Evolutionary conservation across 2,797 vertebrate species (phyloP).

Genomic region (Chelidonichthys spinosus): DNA sequence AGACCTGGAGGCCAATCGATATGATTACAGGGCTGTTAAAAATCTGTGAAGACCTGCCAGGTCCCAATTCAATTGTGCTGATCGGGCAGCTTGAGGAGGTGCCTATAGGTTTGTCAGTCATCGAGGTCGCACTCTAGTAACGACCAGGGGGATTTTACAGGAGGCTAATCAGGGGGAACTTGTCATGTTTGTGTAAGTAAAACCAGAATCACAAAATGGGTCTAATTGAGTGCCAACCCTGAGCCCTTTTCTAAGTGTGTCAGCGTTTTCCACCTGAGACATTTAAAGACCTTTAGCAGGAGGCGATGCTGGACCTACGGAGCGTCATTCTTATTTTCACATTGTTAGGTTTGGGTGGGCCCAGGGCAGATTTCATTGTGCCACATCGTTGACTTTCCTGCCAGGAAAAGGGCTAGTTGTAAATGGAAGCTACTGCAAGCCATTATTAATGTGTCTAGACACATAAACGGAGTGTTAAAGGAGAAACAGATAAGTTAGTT

Average conservation of each 20-base stretch:
- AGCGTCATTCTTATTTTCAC: conserved; percentile 34
- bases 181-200: conserved; percentile 44
- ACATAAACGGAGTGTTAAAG: conserved; percentile 61
- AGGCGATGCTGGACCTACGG: background rate
- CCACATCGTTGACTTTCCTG: conserved; percentile 51
- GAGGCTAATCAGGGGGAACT: conserved; percentile 36
- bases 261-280: conserved; percentile 40
- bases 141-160: conserved; percentile 25
- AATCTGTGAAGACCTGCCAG: conserved; percentile 52
- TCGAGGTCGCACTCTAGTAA: conserved; percentile 7
- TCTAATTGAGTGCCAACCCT: conserved; percentile 25
- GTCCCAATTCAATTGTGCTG: conserved; percentile 62
- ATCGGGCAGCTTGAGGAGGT: conserved; percentile 45
- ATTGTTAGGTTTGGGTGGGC: conserved; percentile 52
- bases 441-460: conserved; percentile 69
- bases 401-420: conserved; percentile 64
- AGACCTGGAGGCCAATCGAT: conserved; percentile 64
- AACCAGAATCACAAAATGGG: conserved; percentile 40
- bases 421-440: conserved; percentile 60
- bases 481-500: conserved; percentile 36
- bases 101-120: conserved; percentile 43
- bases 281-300: conserved; percentile 43
- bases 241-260: conserved; percentile 6
- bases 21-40: conserved; percentile 63
- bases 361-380: conserved; percentile 55